Evolutionary conservation across 2,113 vertebrate genomes (phyloP), one percentile per base, ranked within the genome.

Genomic region (Macrotus californicus): DNA sequence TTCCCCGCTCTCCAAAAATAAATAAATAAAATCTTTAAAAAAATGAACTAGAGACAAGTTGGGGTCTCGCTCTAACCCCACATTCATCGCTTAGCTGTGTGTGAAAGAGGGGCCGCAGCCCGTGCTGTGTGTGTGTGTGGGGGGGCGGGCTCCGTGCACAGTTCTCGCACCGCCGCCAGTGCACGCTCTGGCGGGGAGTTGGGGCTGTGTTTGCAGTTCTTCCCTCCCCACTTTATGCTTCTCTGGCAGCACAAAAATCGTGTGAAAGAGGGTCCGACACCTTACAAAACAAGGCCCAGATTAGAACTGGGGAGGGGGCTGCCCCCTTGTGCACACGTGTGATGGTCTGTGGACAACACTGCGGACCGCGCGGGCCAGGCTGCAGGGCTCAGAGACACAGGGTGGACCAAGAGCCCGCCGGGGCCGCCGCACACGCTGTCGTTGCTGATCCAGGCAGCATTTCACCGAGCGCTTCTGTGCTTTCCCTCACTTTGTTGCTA

Each of bases 361-460:
- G 59, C 31, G 18, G 3, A 52, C 69, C 21, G 6, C 54, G 52
- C 75, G 79, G 59, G 75, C 56, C n/a, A 13, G 81, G 70, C 46
- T 41, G 56, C 24, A 4, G 91, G 75, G 87, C 82, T 36, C 72
- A 84, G 72, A 93, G 97, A 96, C 92, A 79, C 92, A 14, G 67
- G 82, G 72, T 3, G 31, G 95, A 73, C 70, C n/a, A 11, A 8
- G 10, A 86, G 22, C 56, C 76, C 96, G 76, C 67, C 0, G 12
- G 61, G 96, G 84, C 36, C 43, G 8, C 9, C 6, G 0, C 24
- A 2, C 29, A 4, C 0, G 9, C 19, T 66, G 85, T 26, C 3
- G 0, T 26, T 79, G 88, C 64, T 43, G 36, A 79, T 76, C 52
- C 67, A 69, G n/a, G 39, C 4, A 52, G 5, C 18, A 3, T 41